Evolutionary conservation across 1,140 invertebrate genomes (phyloP).

Genomic region (Copidosoma floridanum): DNA sequence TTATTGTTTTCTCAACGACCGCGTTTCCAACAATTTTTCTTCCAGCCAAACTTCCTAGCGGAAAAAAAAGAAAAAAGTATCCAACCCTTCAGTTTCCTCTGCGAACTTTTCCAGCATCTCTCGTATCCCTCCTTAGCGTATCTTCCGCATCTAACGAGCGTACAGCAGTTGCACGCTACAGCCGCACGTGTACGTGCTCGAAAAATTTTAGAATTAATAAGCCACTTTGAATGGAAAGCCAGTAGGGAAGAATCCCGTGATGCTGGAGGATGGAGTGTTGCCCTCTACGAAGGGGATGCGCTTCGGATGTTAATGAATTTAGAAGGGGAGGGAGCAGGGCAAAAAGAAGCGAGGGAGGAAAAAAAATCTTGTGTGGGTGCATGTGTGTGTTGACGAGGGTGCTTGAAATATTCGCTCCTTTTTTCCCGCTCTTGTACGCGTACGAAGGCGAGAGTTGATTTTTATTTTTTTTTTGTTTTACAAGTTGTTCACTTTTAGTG

Average conservation of each 20-base stretch:
- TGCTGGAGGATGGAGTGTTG: background rate
- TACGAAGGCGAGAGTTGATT: no score
- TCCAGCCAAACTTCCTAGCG: no score
- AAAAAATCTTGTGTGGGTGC: no score
- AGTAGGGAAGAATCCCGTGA: background rate
- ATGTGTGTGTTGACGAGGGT: background rate
- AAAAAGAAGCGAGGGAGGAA: background rate
- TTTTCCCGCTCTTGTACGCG: no score
- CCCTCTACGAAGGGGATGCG: background rate
- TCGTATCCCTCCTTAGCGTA: background rate
- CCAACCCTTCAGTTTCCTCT: no score
- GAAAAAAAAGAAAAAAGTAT: no score
- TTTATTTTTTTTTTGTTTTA: no score
- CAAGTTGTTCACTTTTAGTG: no score
- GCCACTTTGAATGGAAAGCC: conserved; percentile 5
- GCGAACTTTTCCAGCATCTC: no score
- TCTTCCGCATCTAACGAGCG: background rate
- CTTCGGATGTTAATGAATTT: conserved; percentile 20
- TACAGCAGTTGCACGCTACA: background rate
- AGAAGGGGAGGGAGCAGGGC: background rate
- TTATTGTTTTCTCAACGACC: no score
- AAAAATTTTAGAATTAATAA: conserved; percentile 23
- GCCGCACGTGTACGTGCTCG: no score
- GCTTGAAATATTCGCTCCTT: background rate
- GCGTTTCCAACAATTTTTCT: no score